A percentile compares a stretch with the other conserved stretches of the same genome.
phyloP scores from a whole-genome alignment of 2,113 vertebrate genomes.

The Lates calcarifer region DNA sequence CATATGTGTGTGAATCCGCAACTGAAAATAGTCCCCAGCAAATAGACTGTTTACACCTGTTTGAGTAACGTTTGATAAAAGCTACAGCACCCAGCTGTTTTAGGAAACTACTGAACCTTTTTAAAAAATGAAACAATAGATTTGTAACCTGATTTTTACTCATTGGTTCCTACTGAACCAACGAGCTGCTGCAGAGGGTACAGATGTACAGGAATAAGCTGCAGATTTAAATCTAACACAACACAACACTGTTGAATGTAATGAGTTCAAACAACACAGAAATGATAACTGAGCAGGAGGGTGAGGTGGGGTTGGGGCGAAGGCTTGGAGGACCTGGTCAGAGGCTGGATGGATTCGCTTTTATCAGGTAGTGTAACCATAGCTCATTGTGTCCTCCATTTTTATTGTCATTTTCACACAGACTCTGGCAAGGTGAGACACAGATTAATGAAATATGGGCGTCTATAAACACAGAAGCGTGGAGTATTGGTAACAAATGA shows the following conservation, averaged over 20 bases:
- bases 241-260: slow-evolving; percentile 5
- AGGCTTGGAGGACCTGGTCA: background rate
- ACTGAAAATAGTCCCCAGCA: slow-evolving; percentile 2
- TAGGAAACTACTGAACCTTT: too few species aligned
- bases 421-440: slow-evolving; percentile 53
- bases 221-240: background rate
- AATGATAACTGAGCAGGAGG: slow-evolving; percentile 1
- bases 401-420: slow-evolving; percentile 46
- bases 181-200: too few species aligned
- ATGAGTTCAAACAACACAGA: slow-evolving; percentile 8
- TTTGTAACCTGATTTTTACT: too few species aligned
- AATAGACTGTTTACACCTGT: background rate
- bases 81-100: background rate
- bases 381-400: slow-evolving; percentile 47
- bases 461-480: slow-evolving; percentile 33
- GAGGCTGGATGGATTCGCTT: slow-evolving; percentile 17
- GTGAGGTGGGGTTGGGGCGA: background rate
- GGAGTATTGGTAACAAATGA: slow-evolving; percentile 17
- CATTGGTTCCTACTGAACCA: too few species aligned
- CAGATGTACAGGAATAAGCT: slow-evolving; percentile 3
- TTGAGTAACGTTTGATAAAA: background rate
- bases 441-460: slow-evolving; percentile 54
- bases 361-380: slow-evolving; percentile 9
- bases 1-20: background rate
- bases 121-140: background rate